A percentile compares a stretch with the other conserved stretches of the same genome.
phyloP scores from a whole-genome alignment of 2,888 invertebrate genomes.

The Scaptomyza tumidula region DNA sequence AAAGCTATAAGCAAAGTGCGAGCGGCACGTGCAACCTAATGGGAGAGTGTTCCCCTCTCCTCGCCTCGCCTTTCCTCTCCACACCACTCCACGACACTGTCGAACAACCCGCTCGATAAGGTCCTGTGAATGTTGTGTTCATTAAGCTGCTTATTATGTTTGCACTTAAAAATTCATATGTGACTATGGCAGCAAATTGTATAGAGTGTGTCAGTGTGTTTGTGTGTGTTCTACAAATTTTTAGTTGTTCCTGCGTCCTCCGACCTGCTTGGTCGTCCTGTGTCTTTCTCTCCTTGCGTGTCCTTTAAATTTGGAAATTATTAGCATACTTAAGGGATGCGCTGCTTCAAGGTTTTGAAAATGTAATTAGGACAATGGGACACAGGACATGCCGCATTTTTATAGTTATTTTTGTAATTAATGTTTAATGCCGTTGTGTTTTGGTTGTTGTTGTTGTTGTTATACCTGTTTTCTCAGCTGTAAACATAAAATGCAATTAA shows the following conservation, averaged over 20 bases:
- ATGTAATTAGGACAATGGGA: slow-evolving; percentile 53
- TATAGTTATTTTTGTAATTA: slow-evolving; percentile 56
- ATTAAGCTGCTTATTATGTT: slow-evolving; percentile 80
- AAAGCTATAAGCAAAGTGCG: slow-evolving; percentile 38
- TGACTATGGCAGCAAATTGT: slow-evolving; percentile 69
- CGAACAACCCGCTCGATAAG: slow-evolving; percentile 16
- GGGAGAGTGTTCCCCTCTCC: no score
- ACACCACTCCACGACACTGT: not conserved
- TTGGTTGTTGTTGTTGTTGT: not conserved
- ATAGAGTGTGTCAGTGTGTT: not conserved
- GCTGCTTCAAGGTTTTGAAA: slow-evolving; percentile 50
- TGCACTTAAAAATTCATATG: slow-evolving; percentile 80
- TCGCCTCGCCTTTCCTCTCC: not conserved
- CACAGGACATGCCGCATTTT: slow-evolving; percentile 40
- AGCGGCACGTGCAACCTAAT: slow-evolving; percentile 52
- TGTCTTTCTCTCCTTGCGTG: not conserved
- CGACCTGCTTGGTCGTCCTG: not conserved
- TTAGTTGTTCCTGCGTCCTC: slow-evolving; percentile 35
- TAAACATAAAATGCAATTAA: slow-evolving; percentile 73
- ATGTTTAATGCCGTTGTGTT: slow-evolving; percentile 30
- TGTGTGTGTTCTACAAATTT: slow-evolving; percentile 39
- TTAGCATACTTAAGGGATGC: slow-evolving; percentile 70
- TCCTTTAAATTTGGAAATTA: slow-evolving; percentile 57
- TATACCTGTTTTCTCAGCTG: slow-evolving; percentile 24
- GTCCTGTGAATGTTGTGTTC: slow-evolving; percentile 54